Evolutionary conservation across 2,113 vertebrate genomes (phyloP), one percentile per base, ranked within the genome.

Genomic region (Motacilla alba): DNA sequence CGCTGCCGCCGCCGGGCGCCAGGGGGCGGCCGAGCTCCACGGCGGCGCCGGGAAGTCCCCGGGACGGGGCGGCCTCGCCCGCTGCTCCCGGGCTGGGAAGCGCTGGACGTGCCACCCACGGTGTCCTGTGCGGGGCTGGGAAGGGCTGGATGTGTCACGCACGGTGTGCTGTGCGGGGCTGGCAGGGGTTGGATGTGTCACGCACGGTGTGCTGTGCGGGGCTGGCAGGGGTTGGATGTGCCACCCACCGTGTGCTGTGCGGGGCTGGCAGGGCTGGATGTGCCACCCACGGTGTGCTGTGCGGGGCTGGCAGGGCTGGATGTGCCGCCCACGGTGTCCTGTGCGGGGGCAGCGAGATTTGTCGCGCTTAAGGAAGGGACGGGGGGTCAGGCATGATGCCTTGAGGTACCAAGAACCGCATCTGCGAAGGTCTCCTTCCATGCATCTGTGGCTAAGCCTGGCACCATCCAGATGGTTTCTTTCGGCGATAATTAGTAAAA

Each of bases 21-120:
- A 98, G 98, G 97, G 98, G 98, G 97, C 95, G 97, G 86, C 91
- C 97, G 91, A 96, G 93, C 96, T 98, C 98, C 94, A 98, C 88
- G 49, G 85, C 49, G 21, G 13, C 31, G 31, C 20, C 28, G n/a
- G 63, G 31, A 39, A 13, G 18, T 2, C 49, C 50, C 21, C 16
- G 83, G 78, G 84, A 78, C 39, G 12, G 84, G 46, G 43, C 70
- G 62, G 62, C 35, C 16, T 20, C 52, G 35, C 15, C 24, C 49
- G 12, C 49, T 6, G 33, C 60, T 18, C 3, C 10, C 5, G 50
- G 77, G 28, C n/a, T 5, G 77, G n/a, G 8, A 7, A 28, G 41
- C 31, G 39, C 41, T 6, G 37, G 53, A 53, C 31, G 50, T 28
- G 50, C 9, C 50, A 6, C 49, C 49, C 41, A 43, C 41, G 41